Evolutionary conservation across 2,888 invertebrate species (phyloP), one percentile per base, ranked within the genome.

Genomic region (Copidosoma aretas): DNA sequence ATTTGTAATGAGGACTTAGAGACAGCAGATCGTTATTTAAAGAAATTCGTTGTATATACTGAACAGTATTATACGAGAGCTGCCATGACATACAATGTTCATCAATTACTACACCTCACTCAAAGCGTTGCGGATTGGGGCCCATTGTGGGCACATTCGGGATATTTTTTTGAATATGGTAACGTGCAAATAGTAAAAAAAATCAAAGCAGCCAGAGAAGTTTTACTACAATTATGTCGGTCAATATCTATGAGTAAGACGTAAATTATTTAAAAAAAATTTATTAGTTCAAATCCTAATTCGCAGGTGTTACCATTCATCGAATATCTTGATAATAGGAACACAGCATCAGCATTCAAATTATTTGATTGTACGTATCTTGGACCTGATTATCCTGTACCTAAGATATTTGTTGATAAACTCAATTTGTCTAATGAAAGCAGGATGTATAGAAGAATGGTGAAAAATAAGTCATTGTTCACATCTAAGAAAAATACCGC

Each of bases 51-150:
- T 0, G 1, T 25, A n/a, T 21, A 32, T 12, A 61, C 53, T 15
- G 52, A 64, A 52, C 10, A 49, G 17, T 17, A 56, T 15, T 70
- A 59, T 61, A 17, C 41, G 1, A 64, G 60, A 57, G 25, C 21
- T 32, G 58, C 46, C 46, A 71, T 73, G 71, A 66, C 71, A 41
- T 67, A 19, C 54, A 73, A 71, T 61, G 54, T 71, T 32, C 69
- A 73, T 41, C 60, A 60, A 39, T 25, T 73, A n/a, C 41, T 71
- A n/a, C 73, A 73, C 52, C 15, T 71, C 1, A 46, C 60, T 19
- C 17, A 60, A 49, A 69, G 70, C 53, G 70, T n/a, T n/a, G 8
- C 32, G 1, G 57, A 71, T 56, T 70, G 64, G 69, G 67, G 70
- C 1, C 71, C 71, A 17, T 41, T 71, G 39, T 71, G 61, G 66